Evolutionary conservation across 2,888 invertebrate genomes (phyloP), one percentile per base, ranked within the genome.

Genomic region (Pseudeuparius sepicola): DNA sequence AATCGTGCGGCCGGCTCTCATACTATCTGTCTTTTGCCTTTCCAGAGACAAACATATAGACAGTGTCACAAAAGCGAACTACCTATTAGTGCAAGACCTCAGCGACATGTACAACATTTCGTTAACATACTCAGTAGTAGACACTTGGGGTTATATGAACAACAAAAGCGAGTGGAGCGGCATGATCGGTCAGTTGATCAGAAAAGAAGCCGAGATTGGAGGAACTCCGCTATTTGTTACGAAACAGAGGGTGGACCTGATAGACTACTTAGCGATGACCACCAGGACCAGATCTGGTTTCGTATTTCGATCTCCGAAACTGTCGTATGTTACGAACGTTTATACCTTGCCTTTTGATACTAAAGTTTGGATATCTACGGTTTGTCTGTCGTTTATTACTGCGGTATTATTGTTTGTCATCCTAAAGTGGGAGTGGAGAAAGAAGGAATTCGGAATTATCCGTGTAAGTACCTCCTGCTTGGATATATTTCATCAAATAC

Each of bases 291-390:
- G 69, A 45, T 80, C 78, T 0, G 73, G 74, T 48, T 79, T 82
- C 52, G 70, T 83, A 12, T 82, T 82, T 53, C 72, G 75, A 31
- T 74, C 78, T 52, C 82, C 82, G 2, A 75, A 80, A 50, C 54
- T 83, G 9, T 61, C 82, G 0, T 78, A 75, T 41, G 74, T 82
- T 24, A 75, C 73, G 44, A 82, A 83, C 51, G 70, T 83, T 26
- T 83, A 77, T 51, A 56, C 72, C 2, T 57, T 82, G 14, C 80
- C 83, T 0, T 83, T 83, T 51, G 66, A 71, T 37, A 61, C 55
- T 16, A 59, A 65, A 1, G 78, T 82, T n/a, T 81, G 81, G 81
- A 59, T 71, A 30, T 67, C 71, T 15, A 65, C 67, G 12, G 45
- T 64, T 4, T 63, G 58, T 1, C 51, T 76, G 16, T 49, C 73